Evolutionary conservation across 2,797 vertebrate species (phyloP), one percentile per base, ranked within the genome.

Genomic region (Vultur gryphus): DNA sequence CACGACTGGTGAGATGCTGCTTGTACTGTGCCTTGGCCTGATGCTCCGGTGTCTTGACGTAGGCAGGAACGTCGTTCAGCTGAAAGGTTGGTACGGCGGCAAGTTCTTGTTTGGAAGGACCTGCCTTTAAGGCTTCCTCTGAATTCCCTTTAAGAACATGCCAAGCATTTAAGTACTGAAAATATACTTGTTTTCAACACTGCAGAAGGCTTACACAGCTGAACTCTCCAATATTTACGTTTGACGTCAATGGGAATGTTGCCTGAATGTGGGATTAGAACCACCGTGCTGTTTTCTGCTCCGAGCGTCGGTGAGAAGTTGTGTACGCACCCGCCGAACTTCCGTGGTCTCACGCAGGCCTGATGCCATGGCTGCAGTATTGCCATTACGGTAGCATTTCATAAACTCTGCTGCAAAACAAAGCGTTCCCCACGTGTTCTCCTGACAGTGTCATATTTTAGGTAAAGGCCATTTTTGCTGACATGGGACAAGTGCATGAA

Each of bases 171-270:
- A 46, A 84, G 67, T 87, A 64, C 82, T 91, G 90, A 78, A 91
- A 92, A 91, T 85, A 80, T 52, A 57, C 67, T 83, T 93, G 67
- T 94, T 96, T 93, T 93, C 81, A 64, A 24, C 8, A 2, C 64
- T 71, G 49, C 49, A 35, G 87, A 91, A 89, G 92, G 82, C 94
- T 96, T 91, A 81, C 79, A 87, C 67, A 93, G 90, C 92, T 94
- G 93, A 94, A 59, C 64, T 85, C 71, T 77, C 44, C 71, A 39
- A 28, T 96, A 37, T 94, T 96, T 96, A 70, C 13, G n/a, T 95
- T 93, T 96, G 91, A 96, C 67, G 52, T 95, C 95, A 96, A 75
- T 93, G 91, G 89, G 92, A 96, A 64, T 0, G 0, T 66, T 95
- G 95, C 95, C 92, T 77, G 87, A 57, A 15, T 39, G 92, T 57